Percentiles rank a stretch among this genome's conserved stretches.
Conservation (phyloP, 2,888 invertebrate species). For the Abscondita cerata region DNA sequence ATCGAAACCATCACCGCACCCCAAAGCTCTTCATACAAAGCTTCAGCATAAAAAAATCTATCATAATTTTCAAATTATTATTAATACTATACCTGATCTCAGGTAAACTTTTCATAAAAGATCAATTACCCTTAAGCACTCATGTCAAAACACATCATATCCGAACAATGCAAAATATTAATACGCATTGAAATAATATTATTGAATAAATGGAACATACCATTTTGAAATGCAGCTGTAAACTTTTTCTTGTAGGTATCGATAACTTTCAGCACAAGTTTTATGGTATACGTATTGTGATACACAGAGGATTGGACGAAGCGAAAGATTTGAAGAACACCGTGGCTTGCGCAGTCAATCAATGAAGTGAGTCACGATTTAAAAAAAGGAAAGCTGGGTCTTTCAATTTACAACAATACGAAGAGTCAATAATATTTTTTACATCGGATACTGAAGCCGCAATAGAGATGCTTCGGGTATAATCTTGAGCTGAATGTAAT, state of each 20-base stretch:
- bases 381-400: constrained; percentile 31
- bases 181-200: constrained; percentile 18
- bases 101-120: constrained; percentile 23
- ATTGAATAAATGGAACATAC: constrained; percentile 16
- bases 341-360: constrained; percentile 42
- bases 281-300: constrained; percentile 41
- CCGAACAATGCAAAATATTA: constrained; percentile 31
- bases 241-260: neutral
- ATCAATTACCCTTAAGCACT: constrained; percentile 27
- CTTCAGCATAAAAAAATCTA: neutral
- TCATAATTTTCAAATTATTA: too few relatives aligned
- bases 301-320: constrained; percentile 46
- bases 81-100: constrained; percentile 9
- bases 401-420: neutral
- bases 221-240: constrained; percentile 3
- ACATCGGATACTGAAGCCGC: too few relatives aligned
- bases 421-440: neutral
- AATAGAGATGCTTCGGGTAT: too few relatives aligned
- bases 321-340: constrained; percentile 39
- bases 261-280: constrained; percentile 1
- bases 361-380: constrained; percentile 40
- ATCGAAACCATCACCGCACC: constrained; percentile 19
- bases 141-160: constrained; percentile 43
- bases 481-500: too few relatives aligned
- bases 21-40: neutral